phyloP scores from a whole-genome alignment of 2,113 vertebrate genomes.

The Grus americana region DNA sequence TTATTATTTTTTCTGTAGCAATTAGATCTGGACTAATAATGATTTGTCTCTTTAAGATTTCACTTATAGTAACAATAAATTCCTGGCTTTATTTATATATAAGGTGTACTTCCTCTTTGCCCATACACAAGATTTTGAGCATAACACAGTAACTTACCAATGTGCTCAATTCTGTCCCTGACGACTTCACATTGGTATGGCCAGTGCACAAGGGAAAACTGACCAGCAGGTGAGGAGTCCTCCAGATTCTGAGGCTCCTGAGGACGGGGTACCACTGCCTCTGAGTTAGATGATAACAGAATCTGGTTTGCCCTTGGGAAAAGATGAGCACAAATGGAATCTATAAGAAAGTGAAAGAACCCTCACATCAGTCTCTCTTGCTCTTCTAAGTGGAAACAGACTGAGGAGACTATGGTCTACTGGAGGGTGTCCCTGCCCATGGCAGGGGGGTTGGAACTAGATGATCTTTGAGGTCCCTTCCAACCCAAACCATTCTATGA shows the following conservation, averaged over 20 bases:
- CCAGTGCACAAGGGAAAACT: slow-evolving; percentile 70
- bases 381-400: background rate
- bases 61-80: background rate
- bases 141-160: slow-evolving; percentile 60
- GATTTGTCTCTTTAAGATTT: background rate
- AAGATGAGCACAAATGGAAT: slow-evolving; percentile 12
- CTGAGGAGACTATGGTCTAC: background rate
- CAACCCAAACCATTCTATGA: too few relatives aligned
- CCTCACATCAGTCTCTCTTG: background rate
- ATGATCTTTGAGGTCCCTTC: too few relatives aligned
- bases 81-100: background rate
- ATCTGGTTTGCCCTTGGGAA: slow-evolving; percentile 74
- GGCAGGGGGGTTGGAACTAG: too few relatives aligned
- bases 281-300: slow-evolving; percentile 64
- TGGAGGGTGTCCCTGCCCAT: too few relatives aligned
- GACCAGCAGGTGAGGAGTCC: slow-evolving; percentile 39
- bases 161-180: slow-evolving; percentile 74
- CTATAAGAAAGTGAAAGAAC: slow-evolving; percentile 35
- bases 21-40: background rate
- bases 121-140: background rate
- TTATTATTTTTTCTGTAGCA: background rate
- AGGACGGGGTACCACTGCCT: slow-evolving; percentile 63
- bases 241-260: slow-evolving; percentile 67
- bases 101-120: background rate
- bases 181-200: slow-evolving; percentile 77